Percentiles rank a stretch among this genome's conserved stretches.
These are phyloP conservation scores for Malacosoma neustria DNA, from an alignment of 2,888 invertebrate species.

Conservation along the genomic window DNA sequence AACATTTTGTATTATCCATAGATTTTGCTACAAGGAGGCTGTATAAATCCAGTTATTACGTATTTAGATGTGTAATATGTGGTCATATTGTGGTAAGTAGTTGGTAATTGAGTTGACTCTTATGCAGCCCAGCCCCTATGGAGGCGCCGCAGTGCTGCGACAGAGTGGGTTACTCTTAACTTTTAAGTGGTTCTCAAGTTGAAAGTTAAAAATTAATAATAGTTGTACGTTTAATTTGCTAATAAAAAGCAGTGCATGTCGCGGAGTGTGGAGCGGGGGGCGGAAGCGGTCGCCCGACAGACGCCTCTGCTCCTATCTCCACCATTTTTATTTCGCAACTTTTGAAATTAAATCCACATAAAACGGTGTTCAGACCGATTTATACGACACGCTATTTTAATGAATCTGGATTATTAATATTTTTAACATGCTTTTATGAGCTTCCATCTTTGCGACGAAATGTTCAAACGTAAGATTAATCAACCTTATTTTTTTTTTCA, in stretches of 20 bases:
- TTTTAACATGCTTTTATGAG: no score
- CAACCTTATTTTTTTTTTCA: no score
- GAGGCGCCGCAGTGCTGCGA: not conserved
- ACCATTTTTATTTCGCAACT: not conserved
- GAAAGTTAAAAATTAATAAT: not conserved
- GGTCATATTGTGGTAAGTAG: no score
- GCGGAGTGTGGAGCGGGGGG: not conserved
- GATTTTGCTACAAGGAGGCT: no score
- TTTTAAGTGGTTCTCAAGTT: not conserved
- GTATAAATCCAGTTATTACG: no score
- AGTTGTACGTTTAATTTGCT: not conserved
- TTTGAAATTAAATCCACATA: not conserved
- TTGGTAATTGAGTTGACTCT: no score
- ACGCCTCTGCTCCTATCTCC: not conserved
- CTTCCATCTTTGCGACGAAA: no score
- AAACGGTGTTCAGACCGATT: not conserved
- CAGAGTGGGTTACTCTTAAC: not conserved
- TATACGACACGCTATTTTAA: not conserved
- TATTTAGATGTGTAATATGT: no score
- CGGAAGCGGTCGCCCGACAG: not conserved
- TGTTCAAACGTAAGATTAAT: no score
- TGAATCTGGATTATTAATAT: no score
- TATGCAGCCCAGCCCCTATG: no score
- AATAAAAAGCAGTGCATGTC: not conserved
- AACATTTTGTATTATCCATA: no score